Evolutionary conservation across 2,888 invertebrate species (phyloP).

Genomic region (Leptogaster cylindrica): DNA sequence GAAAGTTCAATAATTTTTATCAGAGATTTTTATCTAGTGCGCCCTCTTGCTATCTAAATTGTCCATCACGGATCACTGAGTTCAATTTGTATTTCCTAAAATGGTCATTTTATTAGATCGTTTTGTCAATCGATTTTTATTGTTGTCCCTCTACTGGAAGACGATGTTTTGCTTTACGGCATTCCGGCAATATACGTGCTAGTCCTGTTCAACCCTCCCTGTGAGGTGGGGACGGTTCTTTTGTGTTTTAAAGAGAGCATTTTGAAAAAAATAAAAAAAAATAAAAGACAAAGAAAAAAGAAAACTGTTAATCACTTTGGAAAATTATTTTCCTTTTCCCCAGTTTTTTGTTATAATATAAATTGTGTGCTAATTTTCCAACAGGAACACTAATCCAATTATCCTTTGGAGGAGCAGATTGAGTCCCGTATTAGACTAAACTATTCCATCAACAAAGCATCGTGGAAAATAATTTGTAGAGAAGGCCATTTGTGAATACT

Average conservation of each 20-base stretch:
- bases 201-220: too few species aligned
- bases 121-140: slow-evolving; percentile 47
- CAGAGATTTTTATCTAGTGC: slow-evolving; percentile 38
- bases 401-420: too few species aligned
- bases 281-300: too few species aligned
- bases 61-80: slow-evolving; percentile 46
- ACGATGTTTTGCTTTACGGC: slow-evolving; percentile 21
- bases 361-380: too few species aligned
- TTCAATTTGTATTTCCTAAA: slow-evolving; percentile 47
- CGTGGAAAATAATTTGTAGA: too few species aligned
- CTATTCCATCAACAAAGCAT: too few species aligned
- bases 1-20: slow-evolving; percentile 39
- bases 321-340: neutral
- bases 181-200: slow-evolving; percentile 24
- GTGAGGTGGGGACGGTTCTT: too few species aligned
- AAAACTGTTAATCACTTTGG: neutral
- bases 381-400: too few species aligned
- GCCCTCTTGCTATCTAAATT: slow-evolving; percentile 46
- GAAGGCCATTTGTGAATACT: too few species aligned
- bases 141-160: slow-evolving; percentile 27
- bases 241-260: too few species aligned
- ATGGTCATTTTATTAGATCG: slow-evolving; percentile 47
- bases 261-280: too few species aligned
- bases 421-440: too few species aligned
- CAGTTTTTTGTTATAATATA: neutral